Conservation (phyloP, 2,113 vertebrate genomes). For the Micromys minutus region DNA sequence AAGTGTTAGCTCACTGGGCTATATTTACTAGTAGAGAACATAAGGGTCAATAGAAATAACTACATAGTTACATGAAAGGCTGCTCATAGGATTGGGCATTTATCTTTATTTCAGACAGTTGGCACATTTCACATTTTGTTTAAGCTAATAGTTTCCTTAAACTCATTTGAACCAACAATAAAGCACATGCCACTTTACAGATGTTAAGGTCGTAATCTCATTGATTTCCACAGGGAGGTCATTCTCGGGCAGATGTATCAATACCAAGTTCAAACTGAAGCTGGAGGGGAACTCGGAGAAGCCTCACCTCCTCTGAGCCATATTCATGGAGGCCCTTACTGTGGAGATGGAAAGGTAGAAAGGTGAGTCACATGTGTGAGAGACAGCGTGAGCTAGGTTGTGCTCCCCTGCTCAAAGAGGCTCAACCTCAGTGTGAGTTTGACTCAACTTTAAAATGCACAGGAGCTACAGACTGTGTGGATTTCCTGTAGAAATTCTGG, state of each 20-base stretch:
- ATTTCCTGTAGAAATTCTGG: background rate
- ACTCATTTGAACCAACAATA: background rate
- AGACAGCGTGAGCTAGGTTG: background rate
- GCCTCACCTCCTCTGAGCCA: slow-evolving; percentile 90
- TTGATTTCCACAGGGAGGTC: slow-evolving; percentile 88
- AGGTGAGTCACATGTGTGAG: slow-evolving; percentile 83
- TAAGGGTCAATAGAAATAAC: background rate
- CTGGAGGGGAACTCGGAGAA: slow-evolving; percentile 87
- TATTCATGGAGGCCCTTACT: slow-evolving; percentile 90
- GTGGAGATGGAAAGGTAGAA: slow-evolving; percentile 91
- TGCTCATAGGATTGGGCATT: background rate
- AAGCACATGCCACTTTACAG: background rate
- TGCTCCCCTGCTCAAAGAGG: rapidly evolving
- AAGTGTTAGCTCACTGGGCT: background rate
- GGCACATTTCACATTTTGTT: background rate
- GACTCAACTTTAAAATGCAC: background rate
- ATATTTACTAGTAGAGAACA: background rate
- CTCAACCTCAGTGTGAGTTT: background rate
- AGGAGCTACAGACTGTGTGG: background rate
- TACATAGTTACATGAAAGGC: background rate
- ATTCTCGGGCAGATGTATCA: slow-evolving; percentile 87
- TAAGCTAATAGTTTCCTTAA: background rate
- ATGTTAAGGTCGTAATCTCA: background rate
- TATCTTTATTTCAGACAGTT: background rate
- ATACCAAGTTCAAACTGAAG: slow-evolving; percentile 92